Percentiles rank a stretch among this genome's conserved stretches.
These are phyloP conservation scores for Mesocricetus auratus DNA, from an alignment of 2,113 vertebrate species.

Conservation along the genomic window DNA sequence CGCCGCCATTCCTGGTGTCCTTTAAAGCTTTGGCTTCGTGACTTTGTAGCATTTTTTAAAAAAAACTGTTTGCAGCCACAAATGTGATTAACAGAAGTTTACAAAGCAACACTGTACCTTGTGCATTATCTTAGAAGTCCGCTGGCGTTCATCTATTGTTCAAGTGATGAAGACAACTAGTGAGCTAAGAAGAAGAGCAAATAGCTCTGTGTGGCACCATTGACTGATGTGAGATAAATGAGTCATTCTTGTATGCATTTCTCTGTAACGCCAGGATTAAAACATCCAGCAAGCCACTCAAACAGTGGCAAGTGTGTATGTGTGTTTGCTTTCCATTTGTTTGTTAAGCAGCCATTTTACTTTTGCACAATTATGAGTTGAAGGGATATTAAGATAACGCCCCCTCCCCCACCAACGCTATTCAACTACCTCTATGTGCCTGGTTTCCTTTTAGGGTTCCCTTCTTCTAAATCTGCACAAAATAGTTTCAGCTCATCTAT, in stretches of 20 bases:
- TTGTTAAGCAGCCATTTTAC: conserved; percentile 82
- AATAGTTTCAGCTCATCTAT: conserved; percentile 82
- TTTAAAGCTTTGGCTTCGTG: conserved; percentile 82
- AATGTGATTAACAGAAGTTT: conserved; percentile 85
- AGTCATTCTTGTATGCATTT: conserved; percentile 79
- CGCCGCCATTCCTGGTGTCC: conserved; percentile 80
- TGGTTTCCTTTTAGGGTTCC: conserved; percentile 82
- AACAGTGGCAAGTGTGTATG: conserved; percentile 69
- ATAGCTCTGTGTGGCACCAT: conserved; percentile 75
- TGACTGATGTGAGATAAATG: conserved; percentile 73
- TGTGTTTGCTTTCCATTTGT: conserved; percentile 82
- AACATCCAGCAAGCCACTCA: conserved; percentile 82
- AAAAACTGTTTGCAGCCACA: conserved; percentile 73
- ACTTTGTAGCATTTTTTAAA: conserved; percentile 60
- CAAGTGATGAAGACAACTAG: conserved; percentile 60
- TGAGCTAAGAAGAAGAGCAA: conserved; percentile 69
- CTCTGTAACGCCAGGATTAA: conserved; percentile 81
- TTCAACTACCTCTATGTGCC: conserved; percentile 88
- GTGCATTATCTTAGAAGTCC: conserved; percentile 74
- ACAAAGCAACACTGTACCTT: conserved; percentile 87
- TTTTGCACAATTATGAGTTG: conserved; percentile 84
- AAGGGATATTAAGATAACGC: conserved; percentile 83
- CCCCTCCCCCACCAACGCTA: conserved; percentile 59
- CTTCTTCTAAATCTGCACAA: conserved; percentile 81
- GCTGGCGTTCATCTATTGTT: conserved; percentile 75